Base-by-base conservation (phyloP, 1,140 invertebrate species). In the Lamellibrachia luymesi region DNA sequence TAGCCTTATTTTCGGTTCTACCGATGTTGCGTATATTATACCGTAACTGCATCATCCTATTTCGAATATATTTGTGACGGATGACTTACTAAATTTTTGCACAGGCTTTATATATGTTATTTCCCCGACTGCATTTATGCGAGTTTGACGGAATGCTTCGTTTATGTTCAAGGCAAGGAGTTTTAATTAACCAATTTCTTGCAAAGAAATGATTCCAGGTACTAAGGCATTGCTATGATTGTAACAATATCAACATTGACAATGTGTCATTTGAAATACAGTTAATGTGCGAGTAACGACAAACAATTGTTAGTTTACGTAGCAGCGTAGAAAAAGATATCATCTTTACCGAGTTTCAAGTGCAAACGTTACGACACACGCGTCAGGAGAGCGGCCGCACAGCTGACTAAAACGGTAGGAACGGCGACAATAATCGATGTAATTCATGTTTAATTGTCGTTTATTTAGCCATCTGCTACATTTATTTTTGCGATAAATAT, bases 391-490 rank as follows among this genome's bases (percentile, higher is more conserved):
- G 1, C 64, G 13, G 17, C 64, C 13, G 17, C 64, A 80, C 64
- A 80, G 64, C 64, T 80, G 64, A 80, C 64, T 22, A 22, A 80
- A 80, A 2, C 13, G 25, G 64, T 22, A 22, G 13, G 8, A 80
- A 80, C 64, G 13, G 8, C 7, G 64, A 10, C 64, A 80, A 80
- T 80, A 80, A 80, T 80, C 64, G 64, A 80, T 80, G 64, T 80
- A 80, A 80, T 80, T 80, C 64, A 80, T 80, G 64, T 80, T 80
- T 80, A 80, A 80, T 80, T 80, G 64, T 80, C 64, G 64, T 80
- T 80, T 80, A 80, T 80, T 80, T 80, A 80, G 64, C 64, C 64
- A 80, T 80, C 64, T 80, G 64, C 25, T 80, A 80, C 64, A 80
- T 80, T 17, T 80, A 80, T 80, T 80, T 80, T 80, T 80, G 64